Conservation (phyloP, 2,888 invertebrate genomes). For the Allolobophora icterica region DNA sequence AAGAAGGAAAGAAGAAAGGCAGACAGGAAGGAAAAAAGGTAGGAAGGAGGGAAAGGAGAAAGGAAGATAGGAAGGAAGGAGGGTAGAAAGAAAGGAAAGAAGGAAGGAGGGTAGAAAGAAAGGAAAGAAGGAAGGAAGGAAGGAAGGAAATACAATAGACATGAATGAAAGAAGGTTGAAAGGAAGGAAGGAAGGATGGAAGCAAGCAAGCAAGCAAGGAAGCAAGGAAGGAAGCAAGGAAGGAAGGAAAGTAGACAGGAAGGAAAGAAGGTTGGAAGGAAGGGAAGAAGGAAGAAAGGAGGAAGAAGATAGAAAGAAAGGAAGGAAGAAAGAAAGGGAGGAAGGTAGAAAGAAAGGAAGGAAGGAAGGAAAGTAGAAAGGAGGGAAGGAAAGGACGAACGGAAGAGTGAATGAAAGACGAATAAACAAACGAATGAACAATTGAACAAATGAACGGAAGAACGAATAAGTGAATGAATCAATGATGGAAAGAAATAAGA, state of each 20-base stretch:
- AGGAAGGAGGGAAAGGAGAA: not conserved
- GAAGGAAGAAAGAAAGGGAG: too few species aligned
- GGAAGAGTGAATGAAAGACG: too few species aligned
- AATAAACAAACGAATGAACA: too few species aligned
- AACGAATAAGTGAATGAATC: too few species aligned
- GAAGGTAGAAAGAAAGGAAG: not conserved
- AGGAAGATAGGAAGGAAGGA: conserved; percentile 25
- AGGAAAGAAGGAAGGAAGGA: not conserved
- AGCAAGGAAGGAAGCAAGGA: not conserved
- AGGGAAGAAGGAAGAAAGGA: not conserved
- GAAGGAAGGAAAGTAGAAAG: conserved; percentile 21
- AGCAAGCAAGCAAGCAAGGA: not conserved
- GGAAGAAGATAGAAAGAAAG: too few species aligned
- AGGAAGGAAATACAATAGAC: not conserved
- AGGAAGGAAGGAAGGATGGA: too few species aligned
- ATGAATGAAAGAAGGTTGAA: not conserved
- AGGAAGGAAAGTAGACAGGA: not conserved
- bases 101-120: not conserved
- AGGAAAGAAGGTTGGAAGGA: not conserved
- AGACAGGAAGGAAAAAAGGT: conserved; percentile 12
- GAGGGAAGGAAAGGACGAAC: not conserved
- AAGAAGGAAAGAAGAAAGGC: conserved; percentile 7
- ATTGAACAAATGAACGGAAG: too few species aligned
- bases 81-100: not conserved
- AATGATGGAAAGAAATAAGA: too few species aligned